Base-by-base conservation (phyloP, 2,113 vertebrate genomes). In the Nicator chloris region DNA sequence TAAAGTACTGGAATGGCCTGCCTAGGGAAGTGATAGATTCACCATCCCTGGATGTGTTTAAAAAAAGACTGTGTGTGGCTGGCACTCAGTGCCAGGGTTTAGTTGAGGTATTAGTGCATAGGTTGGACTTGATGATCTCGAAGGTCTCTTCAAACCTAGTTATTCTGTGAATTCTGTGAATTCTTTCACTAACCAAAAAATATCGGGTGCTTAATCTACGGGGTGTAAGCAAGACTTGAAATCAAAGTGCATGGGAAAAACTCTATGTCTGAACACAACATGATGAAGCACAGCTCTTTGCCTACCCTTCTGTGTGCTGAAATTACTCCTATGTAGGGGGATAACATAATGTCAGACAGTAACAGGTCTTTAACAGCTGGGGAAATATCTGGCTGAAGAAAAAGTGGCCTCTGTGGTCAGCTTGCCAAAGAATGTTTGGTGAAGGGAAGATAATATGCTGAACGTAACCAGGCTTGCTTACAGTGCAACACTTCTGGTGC, bases 291-390 rank as follows among this genome's bases (percentile, higher is more conserved):
- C 24, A 82, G 13, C 16, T 69, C 35, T 57, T 49, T 8, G 22
- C 26, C 16, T 44, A 16, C 15, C 3, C 19, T 65, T 24, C 40
- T 13, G 8, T 20, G 3, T 26, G 4, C 18, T 76, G 51, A 28
- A 66, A 16, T 60, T 2, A 1, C 15, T 50, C 39, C 56, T 54
- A 1, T 1, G 4, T 37, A 45, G n/a, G 20, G 17, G 4, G 13
- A 30, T 37, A 53, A 44, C 14, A 35, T 16, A 53, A 63, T 45
- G 5, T 6, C 24, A 66, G 44, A 24, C 18, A 28, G 5, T 50
- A 59, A 54, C 4, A 50, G 3, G 15, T 22, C 22, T 39, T 86
- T 57, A 35, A 57, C 33, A 30, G 33, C 26, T 15, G 37, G 16
- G 53, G 14, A 88, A 80, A 82, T 63, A 6, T 40, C 7, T 78